Percentiles rank a stretch among this genome's conserved stretches.
Evolutionary conservation across 2,113 vertebrate species (phyloP).

Genomic region (Orientallactaga bullata): DNA sequence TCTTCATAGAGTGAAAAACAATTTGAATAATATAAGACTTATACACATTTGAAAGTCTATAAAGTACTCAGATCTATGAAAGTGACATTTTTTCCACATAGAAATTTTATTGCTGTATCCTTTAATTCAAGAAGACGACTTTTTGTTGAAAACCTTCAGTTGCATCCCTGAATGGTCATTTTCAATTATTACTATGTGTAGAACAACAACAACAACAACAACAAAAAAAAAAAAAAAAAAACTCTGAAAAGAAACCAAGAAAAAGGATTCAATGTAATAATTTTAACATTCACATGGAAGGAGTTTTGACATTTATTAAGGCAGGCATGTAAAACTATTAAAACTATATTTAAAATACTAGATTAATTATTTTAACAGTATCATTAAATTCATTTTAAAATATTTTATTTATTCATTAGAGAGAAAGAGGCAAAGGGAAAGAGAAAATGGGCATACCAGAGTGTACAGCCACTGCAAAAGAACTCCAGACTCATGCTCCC

Average conservation of each 20-base stretch:
- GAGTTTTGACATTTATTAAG: conserved; percentile 14
- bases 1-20: not conserved
- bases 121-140: conserved; percentile 53
- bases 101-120: conserved; percentile 45
- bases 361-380: not conserved
- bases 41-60: not conserved
- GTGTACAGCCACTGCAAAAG: no score
- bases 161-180: conserved; percentile 57
- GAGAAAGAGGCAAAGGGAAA: no score
- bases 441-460: no score
- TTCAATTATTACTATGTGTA: conserved; percentile 59
- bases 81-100: conserved; percentile 41
- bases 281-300: not conserved
- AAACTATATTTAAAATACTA: not conserved
- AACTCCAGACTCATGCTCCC: no score
- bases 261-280: not conserved
- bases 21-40: conserved; percentile 11
- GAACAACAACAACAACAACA: not conserved
- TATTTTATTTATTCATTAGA: no score
- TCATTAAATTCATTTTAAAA: not conserved
- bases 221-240: no score
- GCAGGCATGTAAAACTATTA: not conserved
- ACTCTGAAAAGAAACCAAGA: not conserved
- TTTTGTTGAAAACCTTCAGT: conserved; percentile 41
- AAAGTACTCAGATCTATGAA: conserved; percentile 60